Base-by-base conservation (phyloP, 1,140 invertebrate genomes). In the Rhagoletis pomonella region DNA sequence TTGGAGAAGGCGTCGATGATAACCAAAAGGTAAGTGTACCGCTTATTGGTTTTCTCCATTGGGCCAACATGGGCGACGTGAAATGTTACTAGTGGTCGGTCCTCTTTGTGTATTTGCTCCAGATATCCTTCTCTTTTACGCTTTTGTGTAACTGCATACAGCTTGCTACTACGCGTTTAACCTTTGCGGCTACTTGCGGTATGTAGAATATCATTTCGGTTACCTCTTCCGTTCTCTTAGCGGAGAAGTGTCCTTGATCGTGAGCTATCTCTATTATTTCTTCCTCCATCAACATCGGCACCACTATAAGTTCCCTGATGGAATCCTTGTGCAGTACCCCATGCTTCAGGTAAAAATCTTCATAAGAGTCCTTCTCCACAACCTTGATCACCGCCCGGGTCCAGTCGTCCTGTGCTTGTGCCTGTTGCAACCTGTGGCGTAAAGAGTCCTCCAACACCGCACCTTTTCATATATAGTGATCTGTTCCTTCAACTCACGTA, bases 1-100 rank as follows among this genome's bases (percentile, higher is more conserved):
- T 29, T 29, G 29, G 29, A 29, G 29, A 29, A 29, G 29, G 29
- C 29, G 29, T 29, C 93, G 4, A 93, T 87, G 0, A 94, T 88
- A 0, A 89, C 91, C 0, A 94, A 89, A 6, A 94, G 89, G 88
- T 93, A 89, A 39, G 91, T 90, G 86, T 94, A 94, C 14, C 89
- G 88, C 64, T 94, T 94, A 6, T 29, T 29, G 29, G 29, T 29
- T 29, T 29, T 29, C 29, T 29, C 29, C 29, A 29, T 29, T 29
- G 29, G 29, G 29, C 29, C 88, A 77, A 12, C 93, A 64, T 6
- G 93, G 93, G 81, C 94, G 93, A 4, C 89, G 3, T 91, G 64
- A 85, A 55, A 64, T 7, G 60, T 87, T 85, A 59, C 86, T 81
- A 29, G 29, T 17, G 42, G 3, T 65, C 87, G 87, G 84, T 4